Percentiles rank a stretch among this genome's conserved stretches.
These are phyloP conservation scores for Chrysopa pallens DNA, from an alignment of 1,140 invertebrate species.

Conservation along the genomic window DNA sequence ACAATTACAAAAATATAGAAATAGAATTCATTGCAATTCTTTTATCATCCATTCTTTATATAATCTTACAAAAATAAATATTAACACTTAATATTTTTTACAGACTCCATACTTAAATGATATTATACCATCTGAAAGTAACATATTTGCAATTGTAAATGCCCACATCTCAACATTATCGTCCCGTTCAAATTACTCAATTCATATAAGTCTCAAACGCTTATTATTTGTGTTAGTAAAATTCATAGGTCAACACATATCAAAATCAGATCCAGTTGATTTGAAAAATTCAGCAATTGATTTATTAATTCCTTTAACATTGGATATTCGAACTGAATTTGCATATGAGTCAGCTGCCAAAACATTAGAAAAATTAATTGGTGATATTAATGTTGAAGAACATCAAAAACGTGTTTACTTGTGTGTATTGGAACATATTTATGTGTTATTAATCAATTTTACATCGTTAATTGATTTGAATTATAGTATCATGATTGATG, in stretches of 20 bases:
- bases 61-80: neutral
- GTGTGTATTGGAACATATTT: slow-evolving; percentile 46
- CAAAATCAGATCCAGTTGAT: slow-evolving; percentile 28
- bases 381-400: slow-evolving; percentile 40
- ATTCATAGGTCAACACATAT: slow-evolving; percentile 46
- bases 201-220: slow-evolving; percentile 49
- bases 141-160: slow-evolving; percentile 43
- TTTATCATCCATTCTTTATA: too few relatives aligned
- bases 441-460: slow-evolving; percentile 44
- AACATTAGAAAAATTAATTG: slow-evolving; percentile 44
- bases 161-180: slow-evolving; percentile 35
- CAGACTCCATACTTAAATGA: slow-evolving; percentile 57
- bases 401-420: slow-evolving; percentile 42
- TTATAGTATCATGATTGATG: slow-evolving; percentile 35
- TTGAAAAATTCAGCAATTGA: slow-evolving; percentile 25
- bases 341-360: slow-evolving; percentile 42
- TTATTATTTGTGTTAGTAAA: slow-evolving; percentile 42
- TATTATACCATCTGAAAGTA: slow-evolving; percentile 67
- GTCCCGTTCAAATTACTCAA: slow-evolving; percentile 34
- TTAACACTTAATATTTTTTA: slow-evolving; percentile 10
- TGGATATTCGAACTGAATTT: slow-evolving; percentile 57
- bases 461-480: slow-evolving; percentile 6
- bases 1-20: too few relatives aligned
- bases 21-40: too few relatives aligned
- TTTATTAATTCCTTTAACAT: slow-evolving; percentile 49